phyloP scores from a whole-genome alignment of 2,113 vertebrate genomes.

The Psammodynastes pulverulentus region DNA sequence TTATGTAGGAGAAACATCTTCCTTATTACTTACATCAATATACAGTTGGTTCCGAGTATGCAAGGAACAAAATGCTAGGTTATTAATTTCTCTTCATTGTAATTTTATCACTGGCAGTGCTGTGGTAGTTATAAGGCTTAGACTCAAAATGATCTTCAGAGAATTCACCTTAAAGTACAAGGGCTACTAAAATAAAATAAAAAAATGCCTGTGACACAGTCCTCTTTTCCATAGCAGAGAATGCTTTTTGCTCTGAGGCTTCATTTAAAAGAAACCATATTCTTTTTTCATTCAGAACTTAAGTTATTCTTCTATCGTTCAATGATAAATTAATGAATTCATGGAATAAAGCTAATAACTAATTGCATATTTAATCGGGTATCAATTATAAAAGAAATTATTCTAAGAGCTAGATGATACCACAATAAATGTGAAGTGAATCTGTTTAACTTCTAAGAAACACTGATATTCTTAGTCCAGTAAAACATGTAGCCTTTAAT shows the following conservation, averaged over 20 bases:
- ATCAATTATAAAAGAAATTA: not conserved
- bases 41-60: not conserved
- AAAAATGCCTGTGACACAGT: not conserved
- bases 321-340: not conserved
- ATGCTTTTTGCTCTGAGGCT: not conserved
- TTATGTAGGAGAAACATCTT: not conserved
- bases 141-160: not conserved
- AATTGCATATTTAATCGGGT: not conserved
- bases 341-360: not conserved
- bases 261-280: not conserved
- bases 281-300: not conserved
- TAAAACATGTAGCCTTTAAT: not conserved
- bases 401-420: not conserved
- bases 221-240: not conserved
- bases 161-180: not conserved
- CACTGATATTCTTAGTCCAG: not conserved
- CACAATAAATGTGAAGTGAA: not conserved
- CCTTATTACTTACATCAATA: not conserved
- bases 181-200: not conserved
- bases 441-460: not conserved
- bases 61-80: not conserved
- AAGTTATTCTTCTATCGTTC: not conserved
- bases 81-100: not conserved
- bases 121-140: not conserved
- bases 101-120: not conserved